Percentiles rank a stretch among this genome's conserved stretches.
Evolutionary conservation across 2,797 vertebrate species (phyloP).

Genomic region (Rhinella marina): DNA sequence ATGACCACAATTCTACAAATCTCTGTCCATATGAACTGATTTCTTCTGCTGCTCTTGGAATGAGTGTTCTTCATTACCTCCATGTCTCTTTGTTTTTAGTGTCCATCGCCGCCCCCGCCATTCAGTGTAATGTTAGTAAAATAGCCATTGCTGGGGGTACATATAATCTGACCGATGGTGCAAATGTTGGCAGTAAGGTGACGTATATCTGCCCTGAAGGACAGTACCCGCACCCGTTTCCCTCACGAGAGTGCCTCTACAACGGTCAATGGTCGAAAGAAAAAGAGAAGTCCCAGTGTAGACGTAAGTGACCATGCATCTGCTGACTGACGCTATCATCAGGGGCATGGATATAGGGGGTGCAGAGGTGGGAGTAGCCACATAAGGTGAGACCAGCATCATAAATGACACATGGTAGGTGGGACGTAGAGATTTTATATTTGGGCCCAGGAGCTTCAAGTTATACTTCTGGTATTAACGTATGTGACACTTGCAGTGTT

Average conservation of each 20-base stretch:
- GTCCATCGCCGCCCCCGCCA: not conserved
- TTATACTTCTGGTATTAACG: not conserved
- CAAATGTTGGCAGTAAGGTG: not conserved
- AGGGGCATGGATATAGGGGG: not conserved
- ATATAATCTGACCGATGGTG: not conserved
- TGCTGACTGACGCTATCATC: not conserved
- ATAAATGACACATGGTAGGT: not conserved
- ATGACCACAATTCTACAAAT: not conserved
- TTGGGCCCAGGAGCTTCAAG: too few relatives aligned
- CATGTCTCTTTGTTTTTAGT: constrained; percentile 16
- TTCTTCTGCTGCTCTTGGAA: not conserved
- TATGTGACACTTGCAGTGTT: not conserved
- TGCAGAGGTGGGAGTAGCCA: too few relatives aligned
- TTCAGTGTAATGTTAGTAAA: constrained; percentile 1
- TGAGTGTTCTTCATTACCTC: not conserved
- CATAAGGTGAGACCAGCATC: not conserved
- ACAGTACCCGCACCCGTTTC: constrained; percentile 22
- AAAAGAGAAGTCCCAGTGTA: not conserved
- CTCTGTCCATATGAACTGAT: too few relatives aligned
- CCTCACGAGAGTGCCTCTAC: not conserved
- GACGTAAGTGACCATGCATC: constrained; percentile 1
- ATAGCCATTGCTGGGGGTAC: not conserved
- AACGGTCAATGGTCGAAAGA: constrained; percentile 4
- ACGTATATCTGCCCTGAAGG: constrained; percentile 30
- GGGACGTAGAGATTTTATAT: not conserved